Conservation (phyloP, 2,113 vertebrate genomes). For the Rhinichthys klamathensis region DNA sequence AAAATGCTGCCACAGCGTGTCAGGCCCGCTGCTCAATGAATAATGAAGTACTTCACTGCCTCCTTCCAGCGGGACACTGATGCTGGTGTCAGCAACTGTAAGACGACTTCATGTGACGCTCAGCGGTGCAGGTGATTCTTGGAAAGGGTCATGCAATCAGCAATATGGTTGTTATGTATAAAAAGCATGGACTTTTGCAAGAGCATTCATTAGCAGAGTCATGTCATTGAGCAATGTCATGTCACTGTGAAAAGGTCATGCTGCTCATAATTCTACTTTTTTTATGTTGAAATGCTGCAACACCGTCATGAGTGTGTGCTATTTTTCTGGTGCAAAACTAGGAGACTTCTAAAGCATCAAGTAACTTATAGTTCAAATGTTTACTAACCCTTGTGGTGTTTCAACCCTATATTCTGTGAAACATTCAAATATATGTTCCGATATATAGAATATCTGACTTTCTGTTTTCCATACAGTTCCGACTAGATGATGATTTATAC, state of each 20-base stretch:
- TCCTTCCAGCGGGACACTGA: not conserved
- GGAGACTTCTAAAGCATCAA: not conserved
- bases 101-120: not conserved
- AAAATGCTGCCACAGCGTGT: slow-evolving; percentile 35
- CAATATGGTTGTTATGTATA: not conserved
- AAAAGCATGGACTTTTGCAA: not conserved
- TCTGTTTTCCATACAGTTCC: not conserved
- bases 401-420: not conserved
- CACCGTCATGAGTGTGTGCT: not conserved
- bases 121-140: not conserved
- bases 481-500: not conserved
- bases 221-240: slow-evolving; percentile 40
- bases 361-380: too few species aligned
- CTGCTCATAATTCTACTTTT: slow-evolving; percentile 9
- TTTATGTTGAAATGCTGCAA: not conserved
- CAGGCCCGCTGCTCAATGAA: slow-evolving; percentile 23
- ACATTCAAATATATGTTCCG: not conserved
- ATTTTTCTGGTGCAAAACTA: not conserved
- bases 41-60: slow-evolving; percentile 44
- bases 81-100: slow-evolving; percentile 39
- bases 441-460: not conserved
- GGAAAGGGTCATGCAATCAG: not conserved
- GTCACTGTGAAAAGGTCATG: slow-evolving; percentile 34
- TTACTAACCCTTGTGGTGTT: not conserved
- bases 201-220: slow-evolving; percentile 4